Conservation (phyloP, 2,888 invertebrate species). For the Lymantria monacha region DNA sequence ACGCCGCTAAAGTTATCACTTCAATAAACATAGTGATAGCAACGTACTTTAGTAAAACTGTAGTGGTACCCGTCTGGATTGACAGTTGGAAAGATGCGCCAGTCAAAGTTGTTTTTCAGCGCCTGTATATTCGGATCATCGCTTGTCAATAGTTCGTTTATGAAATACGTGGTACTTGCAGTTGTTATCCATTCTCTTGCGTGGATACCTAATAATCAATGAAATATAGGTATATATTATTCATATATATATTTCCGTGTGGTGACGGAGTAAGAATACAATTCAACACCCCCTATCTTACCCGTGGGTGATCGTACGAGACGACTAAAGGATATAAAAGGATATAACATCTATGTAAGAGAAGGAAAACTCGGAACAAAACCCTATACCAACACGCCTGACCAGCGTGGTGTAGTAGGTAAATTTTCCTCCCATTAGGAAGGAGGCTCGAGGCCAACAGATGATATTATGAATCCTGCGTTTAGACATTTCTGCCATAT, state of each 20-base stretch:
- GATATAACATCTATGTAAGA: too few species aligned
- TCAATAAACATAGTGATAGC: background rate
- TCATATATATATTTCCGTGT: background rate
- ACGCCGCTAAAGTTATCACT: too few species aligned
- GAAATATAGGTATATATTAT: background rate
- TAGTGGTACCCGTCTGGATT: constrained; percentile 91
- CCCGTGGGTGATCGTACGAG: too few species aligned
- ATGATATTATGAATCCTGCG: background rate
- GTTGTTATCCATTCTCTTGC: constrained; percentile 90
- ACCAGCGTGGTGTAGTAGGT: too few species aligned
- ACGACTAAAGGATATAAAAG: too few species aligned
- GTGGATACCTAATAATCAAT: constrained; percentile 80
- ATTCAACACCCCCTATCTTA: too few species aligned
- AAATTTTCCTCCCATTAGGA: too few species aligned
- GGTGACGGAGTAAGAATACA: too few species aligned
- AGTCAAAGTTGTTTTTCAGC: constrained; percentile 83
- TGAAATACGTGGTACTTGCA: constrained; percentile 84
- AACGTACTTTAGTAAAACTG: constrained; percentile 79
- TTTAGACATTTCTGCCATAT: too few species aligned
- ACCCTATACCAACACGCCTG: too few species aligned
- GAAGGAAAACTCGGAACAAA: too few species aligned
- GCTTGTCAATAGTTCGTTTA: constrained; percentile 84
- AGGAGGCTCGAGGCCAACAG: too few species aligned
- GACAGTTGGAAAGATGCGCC: constrained; percentile 88
- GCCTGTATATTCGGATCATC: constrained; percentile 61